A percentile compares a stretch with the other conserved stretches of the same genome.
phyloP scores from a whole-genome alignment of 2,797 vertebrate genomes.

The Rhinogobio ventralis region DNA sequence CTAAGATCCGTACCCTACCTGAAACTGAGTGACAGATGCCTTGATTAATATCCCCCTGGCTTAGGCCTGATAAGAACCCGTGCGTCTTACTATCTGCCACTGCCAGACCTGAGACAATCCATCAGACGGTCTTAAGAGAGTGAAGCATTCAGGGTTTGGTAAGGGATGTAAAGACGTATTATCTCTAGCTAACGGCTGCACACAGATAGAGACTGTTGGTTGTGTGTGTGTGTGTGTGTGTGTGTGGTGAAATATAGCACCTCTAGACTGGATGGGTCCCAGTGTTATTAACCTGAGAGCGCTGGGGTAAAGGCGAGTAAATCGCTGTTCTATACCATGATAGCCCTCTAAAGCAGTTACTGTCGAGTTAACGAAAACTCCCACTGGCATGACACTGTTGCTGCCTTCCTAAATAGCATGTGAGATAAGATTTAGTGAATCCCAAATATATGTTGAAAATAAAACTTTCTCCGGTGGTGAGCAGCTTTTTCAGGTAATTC shows the following conservation, averaged over 20 bases:
- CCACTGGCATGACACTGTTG: neutral
- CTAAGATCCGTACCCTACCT: conserved; percentile 43
- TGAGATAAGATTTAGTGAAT: conserved; percentile 22
- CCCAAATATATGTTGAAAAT: conserved; percentile 21
- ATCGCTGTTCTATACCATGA: conserved; percentile 17
- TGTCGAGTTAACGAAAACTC: conserved; percentile 24
- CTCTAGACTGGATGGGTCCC: conserved; percentile 56
- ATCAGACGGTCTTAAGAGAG: conserved; percentile 53
- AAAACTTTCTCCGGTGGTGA: neutral
- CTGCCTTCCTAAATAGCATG: neutral
- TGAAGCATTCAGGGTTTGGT: conserved; percentile 56
- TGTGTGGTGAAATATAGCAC: conserved; percentile 53
- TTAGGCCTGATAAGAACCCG: conserved; percentile 56
- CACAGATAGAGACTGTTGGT: conserved; percentile 54
- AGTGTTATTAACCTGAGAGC: conserved; percentile 51
- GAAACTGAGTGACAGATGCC: conserved; percentile 49
- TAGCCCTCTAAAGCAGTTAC: conserved; percentile 38
- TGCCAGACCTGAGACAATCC: conserved; percentile 60
- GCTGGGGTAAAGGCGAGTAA: conserved; percentile 34
- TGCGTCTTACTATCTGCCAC: conserved; percentile 56
- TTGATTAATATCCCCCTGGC: conserved; percentile 60
- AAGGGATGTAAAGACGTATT: conserved; percentile 62
- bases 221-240: conserved; percentile 43
- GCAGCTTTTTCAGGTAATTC: neutral
- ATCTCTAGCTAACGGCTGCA: conserved; percentile 56